Conservation (phyloP, 2,888 invertebrate genomes). For the Pachycephus smyrnensis region DNA sequence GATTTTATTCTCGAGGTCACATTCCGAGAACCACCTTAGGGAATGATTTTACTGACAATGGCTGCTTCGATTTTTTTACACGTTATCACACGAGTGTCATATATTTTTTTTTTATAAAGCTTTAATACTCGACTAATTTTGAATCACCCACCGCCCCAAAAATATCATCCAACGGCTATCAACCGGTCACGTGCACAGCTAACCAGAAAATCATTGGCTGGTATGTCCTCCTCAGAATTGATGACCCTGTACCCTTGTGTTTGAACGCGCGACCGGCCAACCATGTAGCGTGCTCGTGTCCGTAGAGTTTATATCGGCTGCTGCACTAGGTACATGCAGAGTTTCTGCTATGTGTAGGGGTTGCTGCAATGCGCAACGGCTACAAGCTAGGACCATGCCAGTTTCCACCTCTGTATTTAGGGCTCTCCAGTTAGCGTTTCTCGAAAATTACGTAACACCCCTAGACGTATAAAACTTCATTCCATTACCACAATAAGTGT, state of each 20-base stretch:
- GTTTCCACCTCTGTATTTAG: background rate
- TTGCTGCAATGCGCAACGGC: slow-evolving; percentile 54
- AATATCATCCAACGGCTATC: background rate
- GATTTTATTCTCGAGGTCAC: background rate
- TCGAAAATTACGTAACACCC: too few species aligned
- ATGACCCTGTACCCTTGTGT: background rate
- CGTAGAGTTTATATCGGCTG: slow-evolving; percentile 31
- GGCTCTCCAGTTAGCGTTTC: background rate
- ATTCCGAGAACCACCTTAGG: background rate
- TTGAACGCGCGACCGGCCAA: slow-evolving; percentile 4
- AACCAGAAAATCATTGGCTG: background rate
- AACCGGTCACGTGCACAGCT: background rate
- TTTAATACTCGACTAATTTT: background rate
- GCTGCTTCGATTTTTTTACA: background rate
- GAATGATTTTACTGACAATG: background rate
- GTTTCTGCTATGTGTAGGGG: slow-evolving; percentile 40
- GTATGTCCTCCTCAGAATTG: background rate
- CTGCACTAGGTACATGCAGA: slow-evolving; percentile 32
- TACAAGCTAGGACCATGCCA: slow-evolving; percentile 24
- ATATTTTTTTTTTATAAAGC: background rate
- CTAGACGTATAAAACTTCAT: too few species aligned
- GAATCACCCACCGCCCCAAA: background rate
- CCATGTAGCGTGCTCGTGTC: slow-evolving; percentile 25
- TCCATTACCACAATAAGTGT: background rate
- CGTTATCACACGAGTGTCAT: background rate